Percentiles rank a stretch among this genome's conserved stretches.
Evolutionary conservation across 2,113 vertebrate genomes (phyloP).

Genomic region (Rattus norvegicus): GRCr8 NC_086033.1:79041001-79041500

Average conservation of each 20-base stretch:
- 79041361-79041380: constrained; percentile 52
- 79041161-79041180: constrained; percentile 1
- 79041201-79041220: neutral
- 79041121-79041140: neutral
- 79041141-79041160: neutral
- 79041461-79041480: neutral
- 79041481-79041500: neutral
- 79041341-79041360: constrained; percentile 5
- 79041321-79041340: constrained; percentile 36
- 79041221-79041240: neutral
- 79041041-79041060: neutral
- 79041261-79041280: neutral
- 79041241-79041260: neutral
- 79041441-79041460: constrained; percentile 10
- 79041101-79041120: neutral
- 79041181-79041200: neutral
- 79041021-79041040: neutral
- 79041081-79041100: neutral
- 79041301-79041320: neutral
- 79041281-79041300: neutral
- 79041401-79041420: neutral
- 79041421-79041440: neutral
- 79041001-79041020: neutral
- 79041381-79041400: constrained; percentile 47
- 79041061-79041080: neutral